Evolutionary conservation across 2,797 vertebrate species (phyloP).

Genomic region (Ciconia nigra): DNA sequence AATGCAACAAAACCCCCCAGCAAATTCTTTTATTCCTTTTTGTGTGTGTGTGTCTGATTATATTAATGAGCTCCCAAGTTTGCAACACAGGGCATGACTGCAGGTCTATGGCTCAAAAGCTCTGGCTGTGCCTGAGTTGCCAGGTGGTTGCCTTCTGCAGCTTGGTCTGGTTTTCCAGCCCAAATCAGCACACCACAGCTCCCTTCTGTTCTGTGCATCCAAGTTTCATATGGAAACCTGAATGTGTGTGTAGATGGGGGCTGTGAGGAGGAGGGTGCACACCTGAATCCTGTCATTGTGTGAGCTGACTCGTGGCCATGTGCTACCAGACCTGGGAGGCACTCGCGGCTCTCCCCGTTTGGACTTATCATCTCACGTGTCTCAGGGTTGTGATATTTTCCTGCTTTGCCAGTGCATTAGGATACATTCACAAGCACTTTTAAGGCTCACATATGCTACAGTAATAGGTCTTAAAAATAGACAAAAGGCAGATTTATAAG

Average conservation of each 20-base stretch:
- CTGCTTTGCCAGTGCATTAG: background rate
- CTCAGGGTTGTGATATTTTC: background rate
- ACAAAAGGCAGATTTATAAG: conserved; percentile 3
- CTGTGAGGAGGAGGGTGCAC: accelerated
- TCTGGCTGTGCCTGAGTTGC: background rate
- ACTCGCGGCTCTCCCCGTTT: accelerated
- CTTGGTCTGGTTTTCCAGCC: background rate
- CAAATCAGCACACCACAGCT: background rate
- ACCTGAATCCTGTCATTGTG: accelerated
- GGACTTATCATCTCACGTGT: background rate
- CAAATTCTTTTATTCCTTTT: too few relatives aligned
- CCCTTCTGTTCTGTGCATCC: background rate
- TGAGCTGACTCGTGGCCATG: accelerated
- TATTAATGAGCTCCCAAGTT: background rate
- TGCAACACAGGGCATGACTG: background rate
- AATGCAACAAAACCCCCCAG: background rate
- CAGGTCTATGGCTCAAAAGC: background rate
- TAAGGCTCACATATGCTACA: background rate
- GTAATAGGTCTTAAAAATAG: conserved; percentile 5
- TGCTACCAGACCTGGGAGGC: background rate
- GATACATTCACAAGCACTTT: background rate
- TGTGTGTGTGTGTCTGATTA: background rate
- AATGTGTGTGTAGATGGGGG: background rate
- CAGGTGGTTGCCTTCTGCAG: background rate
- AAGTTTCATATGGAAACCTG: background rate